Evolutionary conservation across 2,888 invertebrate species (phyloP).

Genomic region (Cephus nigrinus): DNA sequence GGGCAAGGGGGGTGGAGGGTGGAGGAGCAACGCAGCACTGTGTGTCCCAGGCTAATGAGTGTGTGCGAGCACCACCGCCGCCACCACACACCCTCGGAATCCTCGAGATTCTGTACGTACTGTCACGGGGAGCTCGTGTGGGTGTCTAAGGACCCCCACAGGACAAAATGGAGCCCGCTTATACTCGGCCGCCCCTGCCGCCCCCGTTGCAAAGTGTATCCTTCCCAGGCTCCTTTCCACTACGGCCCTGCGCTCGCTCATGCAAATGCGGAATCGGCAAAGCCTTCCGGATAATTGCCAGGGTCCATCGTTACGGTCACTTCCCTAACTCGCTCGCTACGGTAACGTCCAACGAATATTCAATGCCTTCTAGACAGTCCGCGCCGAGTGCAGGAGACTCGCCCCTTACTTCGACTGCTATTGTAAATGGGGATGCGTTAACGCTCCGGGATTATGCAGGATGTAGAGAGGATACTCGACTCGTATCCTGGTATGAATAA

Average conservation of each 20-base stretch:
- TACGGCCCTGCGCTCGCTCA: conserved; percentile 34
- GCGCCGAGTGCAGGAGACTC: no score
- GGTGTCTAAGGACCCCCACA: conserved; percentile 55
- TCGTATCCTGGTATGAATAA: no score
- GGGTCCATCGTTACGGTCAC: neutral
- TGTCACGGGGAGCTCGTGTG: conserved; percentile 18
- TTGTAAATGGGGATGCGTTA: no score
- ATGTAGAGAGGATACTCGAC: no score
- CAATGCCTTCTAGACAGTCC: no score
- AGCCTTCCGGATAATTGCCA: conserved; percentile 48
- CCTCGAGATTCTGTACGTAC: neutral
- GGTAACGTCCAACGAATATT: no score
- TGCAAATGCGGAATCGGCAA: conserved; percentile 45
- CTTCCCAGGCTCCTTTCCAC: conserved; percentile 31
- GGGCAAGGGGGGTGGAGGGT: neutral
- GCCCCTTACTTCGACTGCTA: no score
- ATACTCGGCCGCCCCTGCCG: conserved; percentile 52
- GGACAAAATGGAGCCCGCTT: conserved; percentile 64
- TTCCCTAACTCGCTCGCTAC: no score
- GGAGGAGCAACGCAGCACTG: conserved; percentile 8
- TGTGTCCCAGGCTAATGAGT: conserved; percentile 33
- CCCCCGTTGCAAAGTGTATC: conserved; percentile 36
- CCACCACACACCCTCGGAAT: no score
- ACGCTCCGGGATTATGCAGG: no score
- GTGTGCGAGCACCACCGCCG: conserved; percentile 14